A percentile compares a stretch with the other conserved stretches of the same genome.
These are phyloP conservation scores for Trichogramma pretiosum DNA, from an alignment of 1,140 invertebrate species.

Conservation along the genomic window DNA sequence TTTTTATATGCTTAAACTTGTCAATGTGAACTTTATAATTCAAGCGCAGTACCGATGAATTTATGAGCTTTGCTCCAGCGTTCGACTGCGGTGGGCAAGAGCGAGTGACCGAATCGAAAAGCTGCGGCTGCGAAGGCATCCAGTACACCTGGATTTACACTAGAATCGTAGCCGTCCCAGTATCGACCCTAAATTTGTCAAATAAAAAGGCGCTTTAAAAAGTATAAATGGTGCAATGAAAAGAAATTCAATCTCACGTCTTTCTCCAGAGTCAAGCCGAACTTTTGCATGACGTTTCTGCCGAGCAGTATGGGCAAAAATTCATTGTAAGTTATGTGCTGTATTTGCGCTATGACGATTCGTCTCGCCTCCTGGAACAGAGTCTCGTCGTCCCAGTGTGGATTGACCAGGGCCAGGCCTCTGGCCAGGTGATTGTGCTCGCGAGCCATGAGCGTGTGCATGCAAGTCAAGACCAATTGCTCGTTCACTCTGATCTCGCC, in stretches of 20 bases:
- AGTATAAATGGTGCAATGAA: no score
- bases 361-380: conserved; percentile 85
- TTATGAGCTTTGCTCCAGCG: conserved; percentile 89
- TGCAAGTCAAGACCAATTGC: conserved; percentile 79
- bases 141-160: conserved; percentile 76
- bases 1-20: not conserved
- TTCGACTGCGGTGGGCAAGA: conserved; percentile 79
- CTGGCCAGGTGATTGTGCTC: conserved; percentile 81
- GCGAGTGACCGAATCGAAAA: conserved; percentile 82
- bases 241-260: conserved; percentile 47
- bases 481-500: conserved; percentile 92
- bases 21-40: not conserved
- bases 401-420: conserved; percentile 69
- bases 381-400: conserved; percentile 91
- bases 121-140: conserved; percentile 82
- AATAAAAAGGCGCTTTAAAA: no score
- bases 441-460: conserved; percentile 82
- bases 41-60: conserved; percentile 62
- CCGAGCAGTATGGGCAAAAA: conserved; percentile 89
- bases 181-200: conserved; percentile 56
- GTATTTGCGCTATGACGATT: conserved; percentile 82
- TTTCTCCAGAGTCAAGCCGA: conserved; percentile 74
- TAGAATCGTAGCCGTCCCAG: conserved; percentile 81
- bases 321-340: conserved; percentile 91
- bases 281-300: conserved; percentile 88